Conservation (phyloP, 2,888 invertebrate species). For the Ischnura elegans region DNA sequence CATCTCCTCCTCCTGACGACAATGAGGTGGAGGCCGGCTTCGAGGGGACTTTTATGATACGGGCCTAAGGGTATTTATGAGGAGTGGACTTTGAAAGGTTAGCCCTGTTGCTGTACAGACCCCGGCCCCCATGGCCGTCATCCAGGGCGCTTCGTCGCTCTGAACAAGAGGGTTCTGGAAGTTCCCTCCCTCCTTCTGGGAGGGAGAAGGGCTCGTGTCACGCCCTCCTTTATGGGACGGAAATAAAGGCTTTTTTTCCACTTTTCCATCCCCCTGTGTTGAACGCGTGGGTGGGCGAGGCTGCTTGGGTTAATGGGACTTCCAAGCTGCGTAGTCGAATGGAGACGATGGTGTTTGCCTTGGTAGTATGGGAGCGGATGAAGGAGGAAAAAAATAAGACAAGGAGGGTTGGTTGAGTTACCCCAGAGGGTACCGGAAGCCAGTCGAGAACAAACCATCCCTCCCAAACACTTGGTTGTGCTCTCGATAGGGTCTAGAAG, state of each 20-base stretch:
- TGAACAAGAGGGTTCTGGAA: background rate
- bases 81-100: constrained; percentile 7
- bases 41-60: too few species aligned
- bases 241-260: constrained; percentile 17
- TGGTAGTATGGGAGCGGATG: background rate
- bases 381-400: background rate
- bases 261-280: background rate
- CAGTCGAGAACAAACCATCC: background rate
- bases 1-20: too few species aligned
- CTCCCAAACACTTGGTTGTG: too few species aligned
- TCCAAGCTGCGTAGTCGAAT: background rate
- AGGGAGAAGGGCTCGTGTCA: background rate
- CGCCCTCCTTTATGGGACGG: constrained; percentile 11
- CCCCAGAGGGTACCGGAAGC: background rate
- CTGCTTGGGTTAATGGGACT: background rate
- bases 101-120: constrained; percentile 6
- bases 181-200: background rate
- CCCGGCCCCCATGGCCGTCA: background rate
- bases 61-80: background rate
- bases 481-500: too few species aligned
- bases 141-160: background rate
- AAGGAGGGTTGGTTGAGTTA: constrained; percentile 8
- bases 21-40: too few species aligned
- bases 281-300: constrained; percentile 17
- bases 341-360: background rate